Evolutionary conservation across 2,888 invertebrate genomes (phyloP), one percentile per base, ranked within the genome.

Genomic region (Cataglyphis livida): DNA sequence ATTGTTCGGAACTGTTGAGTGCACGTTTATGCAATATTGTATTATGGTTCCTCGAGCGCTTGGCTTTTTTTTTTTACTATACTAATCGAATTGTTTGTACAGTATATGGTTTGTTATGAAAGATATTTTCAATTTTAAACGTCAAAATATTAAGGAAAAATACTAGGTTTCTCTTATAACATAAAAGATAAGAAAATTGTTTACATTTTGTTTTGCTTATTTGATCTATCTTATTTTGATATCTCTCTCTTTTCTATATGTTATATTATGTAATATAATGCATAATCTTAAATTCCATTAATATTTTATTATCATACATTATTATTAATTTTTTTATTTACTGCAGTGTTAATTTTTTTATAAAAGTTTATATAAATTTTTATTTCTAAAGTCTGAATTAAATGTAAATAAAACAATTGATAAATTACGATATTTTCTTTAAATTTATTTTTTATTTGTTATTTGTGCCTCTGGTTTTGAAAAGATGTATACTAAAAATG

Each of bases 1-100:
- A 18, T 6, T 0, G 6, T 38, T 51, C 18, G 15, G 5, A n/a
- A 32, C 7, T 73, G 41, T 73, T 59, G 59, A 73, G 57, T 73
- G 73, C n/a, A n/a, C 64, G 35, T 32, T 41, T 15, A 51, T 4
- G 15, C 35, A 21, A 28, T 44, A 65, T 64, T 44, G 25, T 62
- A 5, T 62, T 54, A 64, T 66, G 10, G 10, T 75, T 64, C 51
- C 25, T 48, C 35, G 48, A 75, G 75, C 35, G 64, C 32, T 61
- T 61, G n/a, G 35, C 44, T 64, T 75, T 64, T 21, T 21, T 21
- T 21, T 75, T 64, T 64, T 35, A 64, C 25, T 25, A 18, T 64
- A 61, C 1, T 75, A 75, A 75, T 64, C 18, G 15, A 75, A 73
- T 73, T 61, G 35, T 64, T 64, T 75, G 21, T 25, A 12, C 32